Conservation (phyloP, 2,797 vertebrate genomes). For the Vespertilio murinus region DNA sequence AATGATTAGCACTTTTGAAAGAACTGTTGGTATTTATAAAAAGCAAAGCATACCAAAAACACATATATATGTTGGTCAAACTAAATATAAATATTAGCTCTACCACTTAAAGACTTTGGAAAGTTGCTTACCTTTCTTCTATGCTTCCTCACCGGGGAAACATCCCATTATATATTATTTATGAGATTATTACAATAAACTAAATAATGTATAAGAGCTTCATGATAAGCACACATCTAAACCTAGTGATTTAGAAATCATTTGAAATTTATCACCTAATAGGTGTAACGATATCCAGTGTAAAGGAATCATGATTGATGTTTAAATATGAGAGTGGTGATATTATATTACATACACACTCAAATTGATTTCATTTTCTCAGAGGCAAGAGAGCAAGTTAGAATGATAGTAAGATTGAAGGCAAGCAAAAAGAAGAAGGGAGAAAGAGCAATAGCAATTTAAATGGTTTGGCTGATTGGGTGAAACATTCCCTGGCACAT, state of each 20-base stretch:
- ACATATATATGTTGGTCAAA: background rate
- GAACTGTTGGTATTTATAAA: background rate
- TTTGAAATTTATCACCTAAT: background rate
- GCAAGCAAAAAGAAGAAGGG: background rate
- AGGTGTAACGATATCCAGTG: no score
- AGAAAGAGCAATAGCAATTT: background rate
- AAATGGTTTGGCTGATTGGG: background rate
- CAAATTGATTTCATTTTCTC: background rate
- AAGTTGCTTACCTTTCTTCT: background rate
- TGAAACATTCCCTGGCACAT: accelerated
- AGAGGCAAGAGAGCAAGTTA: background rate
- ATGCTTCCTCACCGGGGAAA: background rate
- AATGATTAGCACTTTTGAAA: background rate
- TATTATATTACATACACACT: background rate
- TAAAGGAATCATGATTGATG: background rate
- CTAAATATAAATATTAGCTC: background rate
- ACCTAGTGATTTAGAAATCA: background rate
- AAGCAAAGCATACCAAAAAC: background rate
- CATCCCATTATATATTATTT: background rate
- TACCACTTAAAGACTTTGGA: background rate
- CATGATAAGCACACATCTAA: background rate
- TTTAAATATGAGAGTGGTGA: background rate
- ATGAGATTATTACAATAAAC: background rate
- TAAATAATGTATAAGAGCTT: background rate
- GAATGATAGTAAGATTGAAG: background rate